Evolutionary conservation across 2,888 invertebrate species (phyloP).

Genomic region (Lissocephala sabroskyi): DNA sequence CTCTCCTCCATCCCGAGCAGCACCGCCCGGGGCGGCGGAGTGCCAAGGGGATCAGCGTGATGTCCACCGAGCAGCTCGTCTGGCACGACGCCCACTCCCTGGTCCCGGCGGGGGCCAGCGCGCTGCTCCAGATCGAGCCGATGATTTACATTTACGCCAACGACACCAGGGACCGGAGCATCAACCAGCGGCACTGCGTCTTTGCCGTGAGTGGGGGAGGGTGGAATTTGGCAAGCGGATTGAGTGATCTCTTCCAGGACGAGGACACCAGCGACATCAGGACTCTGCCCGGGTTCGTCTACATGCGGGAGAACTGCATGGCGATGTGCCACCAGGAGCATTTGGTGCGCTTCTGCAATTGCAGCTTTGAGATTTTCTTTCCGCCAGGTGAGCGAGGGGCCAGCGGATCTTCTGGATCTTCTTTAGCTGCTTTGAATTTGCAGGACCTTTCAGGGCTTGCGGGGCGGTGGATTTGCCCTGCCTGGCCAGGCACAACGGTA

Average conservation of each 20-base stretch:
- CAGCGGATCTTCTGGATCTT: too few relatives aligned
- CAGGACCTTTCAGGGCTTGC: slow-evolving; percentile 34
- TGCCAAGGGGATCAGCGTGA: slow-evolving; percentile 37
- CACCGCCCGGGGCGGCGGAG: slow-evolving; percentile 30
- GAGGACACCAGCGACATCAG: slow-evolving; percentile 34
- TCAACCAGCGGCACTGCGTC: slow-evolving; percentile 36
- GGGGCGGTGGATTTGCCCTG: slow-evolving; percentile 40
- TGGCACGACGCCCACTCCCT: slow-evolving; percentile 37
- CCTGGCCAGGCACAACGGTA: slow-evolving; percentile 47
- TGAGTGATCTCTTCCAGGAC: too few relatives aligned
- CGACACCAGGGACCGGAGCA: slow-evolving; percentile 33
- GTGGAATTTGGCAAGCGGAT: too few relatives aligned
- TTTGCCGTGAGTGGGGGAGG: slow-evolving; percentile 47
- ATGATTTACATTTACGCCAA: slow-evolving; percentile 43
- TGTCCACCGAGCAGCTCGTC: slow-evolving; percentile 40
- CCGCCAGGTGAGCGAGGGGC: slow-evolving; percentile 57
- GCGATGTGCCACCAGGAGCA: slow-evolving; percentile 60
- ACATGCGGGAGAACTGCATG: slow-evolving; percentile 58
- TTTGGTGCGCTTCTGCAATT: slow-evolving; percentile 56
- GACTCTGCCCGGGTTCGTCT: slow-evolving; percentile 49
- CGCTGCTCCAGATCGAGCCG: slow-evolving; percentile 41
- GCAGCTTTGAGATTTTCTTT: slow-evolving; percentile 59
- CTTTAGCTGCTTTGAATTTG: too few relatives aligned
- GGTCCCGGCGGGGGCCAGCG: slow-evolving; percentile 38
- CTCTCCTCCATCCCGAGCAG: slow-evolving; percentile 34